phyloP scores from a whole-genome alignment of 2,888 invertebrate species.

The Lomographa bimaculata region DNA sequence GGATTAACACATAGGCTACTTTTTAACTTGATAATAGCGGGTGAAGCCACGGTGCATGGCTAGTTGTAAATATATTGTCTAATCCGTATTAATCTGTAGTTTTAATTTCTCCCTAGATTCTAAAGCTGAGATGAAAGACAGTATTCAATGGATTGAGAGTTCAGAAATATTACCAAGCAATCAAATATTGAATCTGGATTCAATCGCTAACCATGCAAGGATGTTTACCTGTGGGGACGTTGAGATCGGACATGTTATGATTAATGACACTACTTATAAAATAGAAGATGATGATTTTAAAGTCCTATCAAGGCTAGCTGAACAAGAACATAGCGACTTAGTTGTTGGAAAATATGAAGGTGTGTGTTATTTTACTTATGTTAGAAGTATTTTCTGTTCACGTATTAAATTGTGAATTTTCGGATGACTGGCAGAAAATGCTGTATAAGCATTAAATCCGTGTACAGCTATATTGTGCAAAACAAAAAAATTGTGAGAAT shows the following conservation, averaged over 20 bases:
- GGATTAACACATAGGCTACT: too few species aligned
- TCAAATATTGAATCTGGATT: conserved; percentile 54
- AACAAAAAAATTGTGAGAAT: too few species aligned
- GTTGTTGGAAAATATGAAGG: conserved; percentile 92
- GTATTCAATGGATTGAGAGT: conserved; percentile 57
- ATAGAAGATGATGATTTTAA: conserved; percentile 52
- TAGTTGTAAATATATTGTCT: too few species aligned
- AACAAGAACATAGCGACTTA: conserved; percentile 88
- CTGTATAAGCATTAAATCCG: too few species aligned
- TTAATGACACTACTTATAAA: conserved; percentile 59
- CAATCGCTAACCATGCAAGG: conserved; percentile 58
- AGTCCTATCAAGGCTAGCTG: conserved; percentile 77
- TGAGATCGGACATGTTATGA: conserved; percentile 73
- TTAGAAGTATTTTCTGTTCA: too few species aligned
- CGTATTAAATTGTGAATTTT: too few species aligned
- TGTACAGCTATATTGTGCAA: too few species aligned
- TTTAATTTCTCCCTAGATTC: not conserved
- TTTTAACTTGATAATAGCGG: too few species aligned
- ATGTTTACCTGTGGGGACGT: conserved; percentile 69
- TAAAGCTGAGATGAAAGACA: conserved; percentile 24
- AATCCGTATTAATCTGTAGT: too few species aligned
- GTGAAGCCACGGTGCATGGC: too few species aligned
- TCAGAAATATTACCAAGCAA: conserved; percentile 55
- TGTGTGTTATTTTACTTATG: too few species aligned
- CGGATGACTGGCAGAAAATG: too few species aligned